Conservation (phyloP, 2,888 invertebrate genomes). For the Parnassius mnemosyne region DNA sequence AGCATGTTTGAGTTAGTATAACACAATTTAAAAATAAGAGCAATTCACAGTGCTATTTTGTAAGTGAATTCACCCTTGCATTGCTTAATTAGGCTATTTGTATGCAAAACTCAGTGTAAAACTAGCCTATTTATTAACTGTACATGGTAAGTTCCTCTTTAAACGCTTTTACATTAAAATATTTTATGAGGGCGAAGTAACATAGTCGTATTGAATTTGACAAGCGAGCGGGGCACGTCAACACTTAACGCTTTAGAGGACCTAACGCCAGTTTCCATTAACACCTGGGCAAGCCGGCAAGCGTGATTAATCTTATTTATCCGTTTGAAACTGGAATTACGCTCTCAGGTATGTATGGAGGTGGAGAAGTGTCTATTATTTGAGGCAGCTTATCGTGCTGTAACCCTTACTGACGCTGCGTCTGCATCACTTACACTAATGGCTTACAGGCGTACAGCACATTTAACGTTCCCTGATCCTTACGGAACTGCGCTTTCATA, state of each 20-base stretch:
- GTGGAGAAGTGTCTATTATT: slow-evolving; percentile 42
- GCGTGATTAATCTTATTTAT: slow-evolving; percentile 72
- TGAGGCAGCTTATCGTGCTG: slow-evolving; percentile 38
- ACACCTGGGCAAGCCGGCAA: slow-evolving; percentile 63
- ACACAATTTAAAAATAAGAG: slow-evolving; percentile 15
- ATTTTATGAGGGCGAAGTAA: slow-evolving; percentile 29
- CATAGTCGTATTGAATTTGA: slow-evolving; percentile 43
- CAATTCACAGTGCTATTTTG: slow-evolving; percentile 1
- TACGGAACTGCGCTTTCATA: slow-evolving; percentile 28
- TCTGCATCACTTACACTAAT: slow-evolving; percentile 51
- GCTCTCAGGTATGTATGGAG: slow-evolving; percentile 44
- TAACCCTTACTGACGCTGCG: slow-evolving; percentile 37
- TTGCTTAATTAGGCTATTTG: slow-evolving; percentile 23
- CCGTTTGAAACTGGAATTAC: slow-evolving; percentile 62
- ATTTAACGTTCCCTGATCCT: slow-evolving; percentile 44
- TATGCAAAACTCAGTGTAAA: slow-evolving; percentile 12
- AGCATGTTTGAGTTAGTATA: neutral
- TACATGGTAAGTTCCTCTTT: slow-evolving; percentile 18
- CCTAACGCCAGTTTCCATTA: slow-evolving; percentile 61
- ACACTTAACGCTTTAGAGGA: slow-evolving; percentile 50
- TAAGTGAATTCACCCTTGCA: slow-evolving; percentile 18
- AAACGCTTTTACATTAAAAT: slow-evolving; percentile 28
- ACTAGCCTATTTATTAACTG: neutral
- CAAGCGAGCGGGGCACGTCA: slow-evolving; percentile 41
- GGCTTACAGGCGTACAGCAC: slow-evolving; percentile 54